These are phyloP conservation scores for Agriotes lineatus DNA, from an alignment of 2,888 invertebrate species.

Conservation along the genomic window DNA sequence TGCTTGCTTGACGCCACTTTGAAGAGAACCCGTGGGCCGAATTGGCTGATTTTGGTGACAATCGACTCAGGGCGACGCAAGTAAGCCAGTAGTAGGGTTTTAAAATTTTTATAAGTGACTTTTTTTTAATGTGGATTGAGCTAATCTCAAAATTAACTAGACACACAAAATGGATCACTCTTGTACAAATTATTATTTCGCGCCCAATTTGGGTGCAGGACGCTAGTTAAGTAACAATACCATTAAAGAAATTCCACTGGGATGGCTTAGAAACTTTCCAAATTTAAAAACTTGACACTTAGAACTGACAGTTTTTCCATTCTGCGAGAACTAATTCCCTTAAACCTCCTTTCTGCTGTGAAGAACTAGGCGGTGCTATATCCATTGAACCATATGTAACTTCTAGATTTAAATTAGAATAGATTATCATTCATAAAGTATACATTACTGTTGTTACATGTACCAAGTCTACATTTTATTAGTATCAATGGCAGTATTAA, in stretches of 20 bases:
- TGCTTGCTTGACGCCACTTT: too few relatives aligned
- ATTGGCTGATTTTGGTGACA: too few relatives aligned
- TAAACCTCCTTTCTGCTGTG: background rate
- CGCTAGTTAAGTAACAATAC: too few relatives aligned
- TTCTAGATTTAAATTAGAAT: background rate
- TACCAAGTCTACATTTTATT: background rate
- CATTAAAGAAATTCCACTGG: background rate
- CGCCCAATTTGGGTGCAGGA: too few relatives aligned
- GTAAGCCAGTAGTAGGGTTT: too few relatives aligned
- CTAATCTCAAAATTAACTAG: too few relatives aligned
- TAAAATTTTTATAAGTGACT: too few relatives aligned
- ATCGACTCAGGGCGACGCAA: too few relatives aligned
- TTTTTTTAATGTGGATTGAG: too few relatives aligned
- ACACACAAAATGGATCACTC: too few relatives aligned
- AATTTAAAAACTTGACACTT: background rate
- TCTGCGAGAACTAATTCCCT: background rate
- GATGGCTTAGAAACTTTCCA: background rate
- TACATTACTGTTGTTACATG: background rate
- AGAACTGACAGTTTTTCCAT: background rate
- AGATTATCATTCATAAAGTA: background rate
- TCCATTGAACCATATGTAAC: background rate
- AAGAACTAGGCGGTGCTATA: background rate
- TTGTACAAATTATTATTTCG: too few relatives aligned
- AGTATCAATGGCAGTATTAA: background rate
- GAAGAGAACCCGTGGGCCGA: too few relatives aligned